Conservation (phyloP, 2,113 vertebrate species). For the Pteropus alecto region DNA sequence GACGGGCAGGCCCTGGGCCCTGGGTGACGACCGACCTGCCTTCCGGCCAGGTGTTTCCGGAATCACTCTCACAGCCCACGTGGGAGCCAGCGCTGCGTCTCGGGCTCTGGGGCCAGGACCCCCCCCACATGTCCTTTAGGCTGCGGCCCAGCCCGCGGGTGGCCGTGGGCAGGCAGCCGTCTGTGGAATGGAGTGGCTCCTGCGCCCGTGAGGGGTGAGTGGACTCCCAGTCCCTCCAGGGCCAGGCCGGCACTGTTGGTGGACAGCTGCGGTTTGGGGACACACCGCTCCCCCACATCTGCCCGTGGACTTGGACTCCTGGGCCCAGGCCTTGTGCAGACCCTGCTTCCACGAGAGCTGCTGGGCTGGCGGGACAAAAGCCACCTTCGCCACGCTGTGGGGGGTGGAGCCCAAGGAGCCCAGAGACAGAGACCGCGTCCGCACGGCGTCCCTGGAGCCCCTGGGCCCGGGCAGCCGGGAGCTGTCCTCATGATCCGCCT, state of each 20-base stretch:
- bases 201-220: fast-evolving
- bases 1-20: not conserved
- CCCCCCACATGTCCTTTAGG: not conserved
- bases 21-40: not conserved
- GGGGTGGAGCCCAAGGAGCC: not conserved
- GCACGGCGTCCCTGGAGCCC: fast-evolving
- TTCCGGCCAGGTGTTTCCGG: not conserved
- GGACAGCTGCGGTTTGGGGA: not conserved
- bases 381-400: fast-evolving
- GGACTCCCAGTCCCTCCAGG: not conserved
- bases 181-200: not conserved
- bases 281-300: not conserved
- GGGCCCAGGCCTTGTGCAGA: not conserved
- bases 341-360: not conserved
- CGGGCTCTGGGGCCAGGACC: not conserved
- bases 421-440: not conserved
- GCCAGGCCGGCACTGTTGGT: not conserved
- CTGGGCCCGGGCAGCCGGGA: not conserved
- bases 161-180: not conserved
- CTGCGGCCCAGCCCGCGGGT: not conserved
- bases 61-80: fast-evolving
- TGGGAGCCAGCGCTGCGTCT: not conserved
- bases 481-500: not conserved
- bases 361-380: not conserved
- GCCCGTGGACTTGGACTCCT: not conserved